Evolutionary conservation across 2,113 vertebrate species (phyloP).

Genomic region (Brienomyrus brachyistius): DNA sequence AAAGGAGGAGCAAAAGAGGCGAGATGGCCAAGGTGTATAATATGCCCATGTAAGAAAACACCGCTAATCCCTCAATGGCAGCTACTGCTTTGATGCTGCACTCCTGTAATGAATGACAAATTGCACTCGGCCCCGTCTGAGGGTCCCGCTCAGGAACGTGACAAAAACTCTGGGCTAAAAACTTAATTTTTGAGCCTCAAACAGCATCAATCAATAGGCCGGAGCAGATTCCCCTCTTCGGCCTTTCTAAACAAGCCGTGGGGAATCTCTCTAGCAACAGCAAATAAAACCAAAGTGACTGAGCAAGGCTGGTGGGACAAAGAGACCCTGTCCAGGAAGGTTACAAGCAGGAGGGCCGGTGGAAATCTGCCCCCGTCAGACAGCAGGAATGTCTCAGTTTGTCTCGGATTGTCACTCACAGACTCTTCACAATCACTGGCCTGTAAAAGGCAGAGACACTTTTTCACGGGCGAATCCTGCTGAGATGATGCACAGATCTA

Average conservation of each 20-base stretch:
- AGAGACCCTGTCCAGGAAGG: slow-evolving; percentile 43
- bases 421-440: slow-evolving; percentile 43
- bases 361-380: slow-evolving; percentile 50
- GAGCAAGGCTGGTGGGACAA: slow-evolving; percentile 40
- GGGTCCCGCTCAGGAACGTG: background rate
- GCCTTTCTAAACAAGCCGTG: slow-evolving; percentile 33
- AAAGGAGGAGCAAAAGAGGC: background rate
- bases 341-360: slow-evolving; percentile 29
- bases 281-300: slow-evolving; percentile 46
- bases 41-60: slow-evolving; percentile 9
- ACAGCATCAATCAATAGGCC: slow-evolving; percentile 40
- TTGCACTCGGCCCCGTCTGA: background rate
- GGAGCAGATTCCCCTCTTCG: slow-evolving; percentile 24
- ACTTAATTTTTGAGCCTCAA: slow-evolving; percentile 28
- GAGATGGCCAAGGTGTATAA: slow-evolving; percentile 24
- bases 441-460: background rate
- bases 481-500: background rate
- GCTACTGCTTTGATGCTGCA: slow-evolving; percentile 27
- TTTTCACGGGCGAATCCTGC: background rate
- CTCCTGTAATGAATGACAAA: slow-evolving; percentile 17
- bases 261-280: slow-evolving; percentile 41
- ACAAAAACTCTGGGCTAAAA: slow-evolving; percentile 19
- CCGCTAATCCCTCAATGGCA: slow-evolving; percentile 18
- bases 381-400: slow-evolving; percentile 51
- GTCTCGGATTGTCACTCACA: slow-evolving; percentile 45